Evolutionary conservation across 1,140 invertebrate genomes (phyloP), one percentile per base, ranked within the genome.

Genomic region (Psix sp.): DNA sequence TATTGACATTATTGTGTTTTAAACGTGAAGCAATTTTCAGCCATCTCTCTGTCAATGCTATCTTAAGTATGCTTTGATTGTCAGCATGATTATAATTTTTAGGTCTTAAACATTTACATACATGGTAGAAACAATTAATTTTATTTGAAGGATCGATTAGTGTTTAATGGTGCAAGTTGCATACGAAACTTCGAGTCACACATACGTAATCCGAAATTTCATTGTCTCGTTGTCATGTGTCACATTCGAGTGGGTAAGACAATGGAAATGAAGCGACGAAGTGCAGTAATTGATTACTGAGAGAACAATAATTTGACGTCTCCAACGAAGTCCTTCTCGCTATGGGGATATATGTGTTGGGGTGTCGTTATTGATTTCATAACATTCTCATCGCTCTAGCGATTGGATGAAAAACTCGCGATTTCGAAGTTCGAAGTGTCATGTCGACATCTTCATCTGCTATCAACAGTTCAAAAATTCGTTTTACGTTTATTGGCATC

Each of bases 261-360:
- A 62, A 62, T 49, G 43, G 1, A 35, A 62, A 70, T 56, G 54
- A 62, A 70, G 48, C 35, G 57, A 62, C 68, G 68, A n/a, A n/a
- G 56, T 42, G 51, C 57, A 36, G 33, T 56, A 62, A 72, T 72
- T 72, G 68, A 72, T 72, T 72, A 51, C 68, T 38, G 43, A 43
- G 52, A 35, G 62, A 72, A 63, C 68, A 57, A 57, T 72, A 57
- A 57, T 72, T 63, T 51, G 29, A 72, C 59, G 39, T 63, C 68
- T 45, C 52, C 60, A 26, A 60, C 39, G 38, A 39, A 46, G 51
- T 51, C 52, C 36, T 17, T 29, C 40, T 43, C 15, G 56, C 57
- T 42, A 60, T 70, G 48, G 56, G 39, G 52, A 31, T 33, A 54
- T n/a, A 70, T 57, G 57, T 46, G 39, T 59, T 51, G 52, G 21